Evolutionary conservation across 2,797 vertebrate species (phyloP).

Genomic region (Lagorchestes hirsutus): DNA sequence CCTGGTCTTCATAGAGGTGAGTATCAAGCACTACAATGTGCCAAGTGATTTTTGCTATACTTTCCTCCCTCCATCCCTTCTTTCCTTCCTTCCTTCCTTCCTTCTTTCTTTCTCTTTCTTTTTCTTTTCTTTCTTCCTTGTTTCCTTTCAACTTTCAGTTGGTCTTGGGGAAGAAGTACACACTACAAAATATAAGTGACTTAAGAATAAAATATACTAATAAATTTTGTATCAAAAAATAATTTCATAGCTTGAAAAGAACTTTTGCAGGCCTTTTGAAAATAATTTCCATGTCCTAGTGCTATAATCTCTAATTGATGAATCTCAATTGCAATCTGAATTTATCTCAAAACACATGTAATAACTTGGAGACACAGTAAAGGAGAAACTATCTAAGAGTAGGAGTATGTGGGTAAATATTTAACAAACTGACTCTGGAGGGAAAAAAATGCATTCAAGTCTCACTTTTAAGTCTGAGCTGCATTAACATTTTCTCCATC

Average conservation of each 20-base stretch:
- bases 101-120: background rate
- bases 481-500: background rate
- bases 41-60: background rate
- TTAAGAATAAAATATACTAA: background rate
- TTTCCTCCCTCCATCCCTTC: too few species aligned
- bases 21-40: background rate
- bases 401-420: background rate
- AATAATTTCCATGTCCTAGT: background rate
- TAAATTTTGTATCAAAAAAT: background rate
- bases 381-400: background rate
- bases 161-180: background rate
- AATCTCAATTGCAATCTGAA: background rate
- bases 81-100: background rate
- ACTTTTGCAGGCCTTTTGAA: background rate
- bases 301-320: background rate
- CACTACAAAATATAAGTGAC: background rate
- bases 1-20: background rate
- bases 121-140: too few species aligned
- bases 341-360: background rate
- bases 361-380: background rate
- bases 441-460: background rate
- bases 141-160: too few species aligned
- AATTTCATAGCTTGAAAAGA: background rate
- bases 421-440: background rate
- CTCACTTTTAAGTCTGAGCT: background rate